Base-by-base conservation (phyloP, 2,888 invertebrate species). In the Eledona agricola region DNA sequence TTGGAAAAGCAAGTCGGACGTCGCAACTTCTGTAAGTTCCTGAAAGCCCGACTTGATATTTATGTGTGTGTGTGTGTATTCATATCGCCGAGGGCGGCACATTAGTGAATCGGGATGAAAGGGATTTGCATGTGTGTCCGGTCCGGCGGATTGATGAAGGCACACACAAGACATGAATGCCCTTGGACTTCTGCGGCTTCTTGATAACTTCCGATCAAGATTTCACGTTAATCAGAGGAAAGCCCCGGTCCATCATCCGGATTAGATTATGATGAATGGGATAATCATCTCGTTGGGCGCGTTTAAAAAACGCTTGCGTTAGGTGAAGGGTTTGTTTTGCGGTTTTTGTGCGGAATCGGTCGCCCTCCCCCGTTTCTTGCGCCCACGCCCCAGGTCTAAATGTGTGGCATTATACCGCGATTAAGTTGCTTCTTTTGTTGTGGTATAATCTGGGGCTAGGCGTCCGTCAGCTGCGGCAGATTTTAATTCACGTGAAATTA, bases 401-500 rank as follows among this genome's bases (percentile, higher is more conserved):
- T 67, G 62, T 68, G 66, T 69, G 65, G 67, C 65, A 72, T 71
- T 72, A 72, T 67, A 66, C 70, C 68, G 67, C 66, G 72, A 73
- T 74, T 73, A 72, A 69, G 63, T 69, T 62, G 67, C 69, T 73
- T 73, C 71, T 74, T 73, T 73, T 73, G 73, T 72, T 72, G 67
- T 63, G 67, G 69, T 67, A 63, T 73, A 73, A 74, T 73, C 73
- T 69, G 61, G 69, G 70, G 67, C 67, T 71, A 71, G 70, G 66
- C 66, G 71, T 72, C 74, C 79, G 79, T 79, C 80, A 79, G 79
- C 79, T 79, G 79, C 74, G 76, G 71, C 73, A 71, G 76, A 77
- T 80, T 80, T 80, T 80, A 80, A 80, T 81, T 80, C 79, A 79
- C 79, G 80, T 77, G 77, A 81, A 81, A 81, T 81, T 80, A 81